Conservation (phyloP, 2,888 invertebrate species). For the Disparrhopalites patrizii region DNA sequence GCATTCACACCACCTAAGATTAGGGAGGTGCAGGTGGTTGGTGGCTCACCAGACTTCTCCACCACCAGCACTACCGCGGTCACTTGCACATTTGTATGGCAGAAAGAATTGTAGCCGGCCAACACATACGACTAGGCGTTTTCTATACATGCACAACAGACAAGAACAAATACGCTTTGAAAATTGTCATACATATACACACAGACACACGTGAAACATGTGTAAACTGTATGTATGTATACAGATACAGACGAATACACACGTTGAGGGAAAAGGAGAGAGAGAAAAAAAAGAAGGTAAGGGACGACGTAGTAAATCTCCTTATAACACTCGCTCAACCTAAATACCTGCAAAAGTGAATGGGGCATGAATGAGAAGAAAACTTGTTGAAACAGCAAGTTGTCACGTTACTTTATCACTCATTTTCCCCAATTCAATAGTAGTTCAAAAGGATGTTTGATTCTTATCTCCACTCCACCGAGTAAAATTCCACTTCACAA, state of each 20-base stretch:
- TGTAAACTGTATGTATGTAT: neutral
- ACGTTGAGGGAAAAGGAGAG: neutral
- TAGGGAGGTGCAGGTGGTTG: conserved; percentile 3
- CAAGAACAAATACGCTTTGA: too few species aligned
- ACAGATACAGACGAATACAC: neutral
- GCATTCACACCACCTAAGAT: neutral
- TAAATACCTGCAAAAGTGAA: conserved; percentile 28
- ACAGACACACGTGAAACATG: too few species aligned
- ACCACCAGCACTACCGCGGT: too few species aligned
- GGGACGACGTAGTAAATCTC: conserved; percentile 9
- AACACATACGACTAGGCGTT: too few species aligned
- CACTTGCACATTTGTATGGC: conserved; percentile 2
- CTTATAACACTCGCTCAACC: conserved; percentile 8
- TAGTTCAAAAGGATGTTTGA: conserved; percentile 25
- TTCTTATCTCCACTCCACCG: conserved; percentile 13
- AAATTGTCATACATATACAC: too few species aligned
- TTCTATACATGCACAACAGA: too few species aligned
- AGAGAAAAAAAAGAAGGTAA: conserved; percentile 1
- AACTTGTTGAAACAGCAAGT: conserved; percentile 28
- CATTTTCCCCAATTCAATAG: conserved; percentile 4
- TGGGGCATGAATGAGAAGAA: conserved; percentile 18
- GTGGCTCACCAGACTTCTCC: neutral
- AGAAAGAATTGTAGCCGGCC: neutral
- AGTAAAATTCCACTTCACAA: conserved; percentile 7
- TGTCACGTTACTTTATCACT: conserved; percentile 16